Evolutionary conservation across 2,797 vertebrate genomes (phyloP).

Genomic region (Hippoglossus hippoglossus): DNA sequence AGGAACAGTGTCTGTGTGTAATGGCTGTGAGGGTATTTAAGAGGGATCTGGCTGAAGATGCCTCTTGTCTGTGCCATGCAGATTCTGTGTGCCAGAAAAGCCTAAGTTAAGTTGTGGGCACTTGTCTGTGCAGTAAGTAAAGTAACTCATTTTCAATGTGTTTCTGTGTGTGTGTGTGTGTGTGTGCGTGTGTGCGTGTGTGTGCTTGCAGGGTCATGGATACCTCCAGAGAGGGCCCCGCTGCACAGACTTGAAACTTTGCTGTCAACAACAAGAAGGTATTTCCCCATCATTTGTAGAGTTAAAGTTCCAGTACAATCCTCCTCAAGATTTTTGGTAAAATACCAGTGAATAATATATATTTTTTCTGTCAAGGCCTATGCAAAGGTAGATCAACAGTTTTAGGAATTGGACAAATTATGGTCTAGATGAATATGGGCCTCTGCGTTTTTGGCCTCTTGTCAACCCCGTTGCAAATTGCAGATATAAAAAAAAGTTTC

Average conservation of each 20-base stretch:
- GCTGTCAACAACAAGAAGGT: slow-evolving; percentile 67
- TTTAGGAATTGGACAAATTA: no score
- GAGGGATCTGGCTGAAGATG: slow-evolving; percentile 35
- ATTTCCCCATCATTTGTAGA: slow-evolving; percentile 19
- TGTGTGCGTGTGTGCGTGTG: slow-evolving; percentile 35
- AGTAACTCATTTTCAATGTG: slow-evolving; percentile 15
- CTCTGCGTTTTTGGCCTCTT: no score
- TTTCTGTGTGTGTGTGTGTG: slow-evolving; percentile 26
- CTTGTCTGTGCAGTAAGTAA: slow-evolving; percentile 18
- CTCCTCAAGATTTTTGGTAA: neutral
- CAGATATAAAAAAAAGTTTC: no score
- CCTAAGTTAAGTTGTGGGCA: slow-evolving; percentile 7
- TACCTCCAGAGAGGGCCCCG: slow-evolving; percentile 72
- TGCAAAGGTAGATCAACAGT: no score
- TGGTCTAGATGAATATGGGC: no score
- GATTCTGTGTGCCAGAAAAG: slow-evolving; percentile 14
- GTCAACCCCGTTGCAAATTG: no score
- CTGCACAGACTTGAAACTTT: slow-evolving; percentile 61
- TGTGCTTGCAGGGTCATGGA: slow-evolving; percentile 68
- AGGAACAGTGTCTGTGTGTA: slow-evolving; percentile 14
- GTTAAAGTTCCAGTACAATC: neutral
- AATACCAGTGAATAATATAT: neutral
- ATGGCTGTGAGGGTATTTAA: slow-evolving; percentile 30
- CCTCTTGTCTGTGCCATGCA: neutral
- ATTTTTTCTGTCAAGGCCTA: no score